Conservation (phyloP, 2,888 invertebrate genomes). For the Campoplex capitator region DNA sequence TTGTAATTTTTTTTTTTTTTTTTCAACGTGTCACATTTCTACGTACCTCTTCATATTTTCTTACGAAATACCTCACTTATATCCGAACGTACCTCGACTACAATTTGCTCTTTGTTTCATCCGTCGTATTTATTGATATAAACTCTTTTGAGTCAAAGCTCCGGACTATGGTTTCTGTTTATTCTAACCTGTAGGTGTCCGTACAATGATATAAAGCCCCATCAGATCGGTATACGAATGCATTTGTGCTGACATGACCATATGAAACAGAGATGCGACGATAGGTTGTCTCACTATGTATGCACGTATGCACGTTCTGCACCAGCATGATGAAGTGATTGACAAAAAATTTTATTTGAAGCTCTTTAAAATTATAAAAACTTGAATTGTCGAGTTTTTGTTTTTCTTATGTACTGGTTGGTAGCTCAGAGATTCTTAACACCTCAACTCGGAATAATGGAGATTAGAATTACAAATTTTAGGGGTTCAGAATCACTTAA, state of each 20-base stretch:
- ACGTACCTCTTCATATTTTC: neutral
- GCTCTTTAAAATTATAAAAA: neutral
- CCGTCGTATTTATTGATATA: neutral
- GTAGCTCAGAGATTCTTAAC: neutral
- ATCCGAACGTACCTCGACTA: neutral
- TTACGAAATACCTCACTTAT: neutral
- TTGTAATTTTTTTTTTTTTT: too few species aligned
- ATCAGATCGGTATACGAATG: conserved; percentile 74
- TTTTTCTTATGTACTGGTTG: too few species aligned
- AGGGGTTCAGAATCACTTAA: neutral
- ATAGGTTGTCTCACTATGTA: conserved; percentile 63
- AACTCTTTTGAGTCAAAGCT: neutral
- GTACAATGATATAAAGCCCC: conserved; percentile 75
- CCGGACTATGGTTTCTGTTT: neutral
- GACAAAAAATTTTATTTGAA: neutral
- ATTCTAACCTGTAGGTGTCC: conserved; percentile 44
- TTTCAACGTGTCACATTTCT: neutral
- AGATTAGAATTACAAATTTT: neutral
- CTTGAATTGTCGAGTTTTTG: neutral
- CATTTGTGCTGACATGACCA: conserved; percentile 73
- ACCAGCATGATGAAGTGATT: neutral
- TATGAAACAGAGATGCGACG: conserved; percentile 73
- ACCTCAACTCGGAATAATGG: neutral
- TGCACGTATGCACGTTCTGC: neutral
- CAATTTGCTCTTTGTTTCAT: conserved; percentile 3